phyloP scores from a whole-genome alignment of 2,797 vertebrate genomes.

The Hippoglossus hippoglossus region DNA sequence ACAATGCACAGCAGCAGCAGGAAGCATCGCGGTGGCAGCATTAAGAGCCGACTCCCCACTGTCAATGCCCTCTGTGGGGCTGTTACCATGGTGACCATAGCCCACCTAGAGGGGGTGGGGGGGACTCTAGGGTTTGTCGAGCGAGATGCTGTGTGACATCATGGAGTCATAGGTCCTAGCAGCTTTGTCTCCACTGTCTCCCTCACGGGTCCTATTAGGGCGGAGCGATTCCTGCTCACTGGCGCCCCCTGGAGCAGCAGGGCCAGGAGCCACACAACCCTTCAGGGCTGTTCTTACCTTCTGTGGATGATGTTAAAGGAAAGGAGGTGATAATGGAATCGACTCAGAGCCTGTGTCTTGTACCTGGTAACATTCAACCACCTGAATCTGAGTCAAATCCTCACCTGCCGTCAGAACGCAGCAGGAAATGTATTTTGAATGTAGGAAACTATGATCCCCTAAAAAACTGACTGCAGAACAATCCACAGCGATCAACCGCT shows the following conservation, averaged over 20 bases:
- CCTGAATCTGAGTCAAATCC: too few relatives aligned
- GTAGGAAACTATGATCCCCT: too few relatives aligned
- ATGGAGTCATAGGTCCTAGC: conserved; percentile 84
- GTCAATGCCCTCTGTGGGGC: conserved; percentile 43
- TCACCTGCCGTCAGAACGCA: too few relatives aligned
- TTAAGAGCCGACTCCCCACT: conserved; percentile 42
- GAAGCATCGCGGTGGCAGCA: conserved; percentile 46
- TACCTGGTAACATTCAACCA: neutral
- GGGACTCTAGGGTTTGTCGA: conserved; percentile 83
- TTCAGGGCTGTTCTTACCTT: conserved; percentile 79
- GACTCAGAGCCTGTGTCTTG: neutral
- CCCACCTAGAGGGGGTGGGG: conserved; percentile 76
- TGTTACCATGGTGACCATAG: conserved; percentile 71
- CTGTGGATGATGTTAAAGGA: conserved; percentile 86
- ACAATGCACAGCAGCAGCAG: conserved; percentile 56
- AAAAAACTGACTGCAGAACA: too few relatives aligned
- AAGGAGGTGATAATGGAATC: conserved; percentile 74
- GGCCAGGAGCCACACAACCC: conserved; percentile 46
- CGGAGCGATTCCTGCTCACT: conserved; percentile 61
- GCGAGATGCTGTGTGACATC: conserved; percentile 85
- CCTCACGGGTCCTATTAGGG: conserved; percentile 59
- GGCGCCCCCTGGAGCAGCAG: conserved; percentile 41
- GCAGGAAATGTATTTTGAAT: too few relatives aligned
- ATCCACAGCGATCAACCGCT: too few relatives aligned
- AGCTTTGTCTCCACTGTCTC: conserved; percentile 62